Percentiles rank a stretch among this genome's conserved stretches.
These are phyloP conservation scores for Trichomycterus rosablanca DNA, from an alignment of 2,113 vertebrate genomes.

Conservation along the genomic window DNA sequence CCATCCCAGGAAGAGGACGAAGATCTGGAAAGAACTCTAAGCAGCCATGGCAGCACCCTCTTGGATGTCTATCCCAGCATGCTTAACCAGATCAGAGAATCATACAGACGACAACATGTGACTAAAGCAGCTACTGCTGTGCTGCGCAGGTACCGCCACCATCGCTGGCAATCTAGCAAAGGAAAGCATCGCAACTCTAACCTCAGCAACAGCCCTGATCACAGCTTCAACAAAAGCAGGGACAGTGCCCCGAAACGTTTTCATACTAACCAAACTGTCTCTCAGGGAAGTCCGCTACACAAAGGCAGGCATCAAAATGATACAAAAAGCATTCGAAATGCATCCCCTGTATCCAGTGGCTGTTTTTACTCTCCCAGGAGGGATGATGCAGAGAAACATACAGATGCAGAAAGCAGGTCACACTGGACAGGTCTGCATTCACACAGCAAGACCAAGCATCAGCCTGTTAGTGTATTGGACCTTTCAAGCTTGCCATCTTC, in stretches of 20 bases:
- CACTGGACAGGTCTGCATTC: conserved; percentile 5
- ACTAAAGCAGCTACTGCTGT: conserved; percentile 47
- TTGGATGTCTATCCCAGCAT: conserved; percentile 63
- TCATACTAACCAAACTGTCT: not conserved
- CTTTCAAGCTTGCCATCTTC: conserved; percentile 34
- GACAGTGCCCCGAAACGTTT: not conserved
- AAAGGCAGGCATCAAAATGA: conserved; percentile 14
- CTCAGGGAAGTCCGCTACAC: not conserved
- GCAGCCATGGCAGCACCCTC: conserved; percentile 48
- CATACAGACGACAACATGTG: conserved; percentile 46
- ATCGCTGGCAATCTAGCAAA: conserved; percentile 43
- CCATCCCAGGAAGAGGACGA: conserved; percentile 55
- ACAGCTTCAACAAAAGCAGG: not conserved
- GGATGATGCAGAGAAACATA: not conserved
- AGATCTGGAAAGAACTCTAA: conserved; percentile 59
- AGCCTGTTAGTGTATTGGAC: conserved; percentile 42
- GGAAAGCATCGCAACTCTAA: not conserved
- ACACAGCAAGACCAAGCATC: not conserved
- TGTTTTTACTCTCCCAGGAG: conserved; percentile 42
- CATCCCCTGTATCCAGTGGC: conserved; percentile 4
- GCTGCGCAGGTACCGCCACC: conserved; percentile 56
- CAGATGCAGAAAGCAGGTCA: conserved; percentile 22
- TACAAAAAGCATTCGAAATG: not conserved
- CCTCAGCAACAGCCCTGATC: too few species aligned
- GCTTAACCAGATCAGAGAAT: conserved; percentile 54